phyloP scores from a whole-genome alignment of 2,797 vertebrate species.

The Chrysocyon brachyurus region DNA sequence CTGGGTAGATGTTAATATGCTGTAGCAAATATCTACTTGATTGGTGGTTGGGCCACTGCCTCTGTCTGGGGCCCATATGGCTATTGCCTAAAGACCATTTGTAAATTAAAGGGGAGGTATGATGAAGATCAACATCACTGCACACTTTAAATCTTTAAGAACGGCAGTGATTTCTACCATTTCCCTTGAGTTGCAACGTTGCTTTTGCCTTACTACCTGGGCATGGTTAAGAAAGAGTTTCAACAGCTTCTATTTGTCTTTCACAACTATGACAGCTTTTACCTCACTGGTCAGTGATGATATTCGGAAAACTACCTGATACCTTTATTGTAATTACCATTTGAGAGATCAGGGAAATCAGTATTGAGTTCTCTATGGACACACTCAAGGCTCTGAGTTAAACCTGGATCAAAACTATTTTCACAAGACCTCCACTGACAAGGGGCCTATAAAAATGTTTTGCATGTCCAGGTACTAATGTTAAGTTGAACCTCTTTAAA shows the following conservation, averaged over 20 bases:
- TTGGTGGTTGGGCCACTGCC: accelerated
- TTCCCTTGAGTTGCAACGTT: background rate
- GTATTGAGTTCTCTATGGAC: background rate
- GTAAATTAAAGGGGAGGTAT: background rate
- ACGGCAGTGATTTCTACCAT: background rate
- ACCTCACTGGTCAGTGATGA: background rate
- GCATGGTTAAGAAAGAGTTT: background rate
- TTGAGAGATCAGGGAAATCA: background rate
- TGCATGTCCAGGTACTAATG: background rate
- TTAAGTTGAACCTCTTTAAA: background rate
- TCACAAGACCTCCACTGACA: background rate
- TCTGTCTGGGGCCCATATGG: background rate
- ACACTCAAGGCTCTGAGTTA: background rate
- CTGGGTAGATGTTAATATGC: background rate
- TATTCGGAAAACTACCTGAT: background rate
- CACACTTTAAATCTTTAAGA: background rate
- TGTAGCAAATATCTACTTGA: background rate
- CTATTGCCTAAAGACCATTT: background rate
- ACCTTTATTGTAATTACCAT: background rate
- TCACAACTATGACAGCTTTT: background rate
- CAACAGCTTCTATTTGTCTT: background rate
- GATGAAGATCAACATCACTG: background rate
- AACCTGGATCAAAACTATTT: background rate
- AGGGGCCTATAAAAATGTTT: background rate
- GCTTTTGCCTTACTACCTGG: background rate